phyloP scores from a whole-genome alignment of 2,113 vertebrate genomes.

The Globicephala melas region DNA sequence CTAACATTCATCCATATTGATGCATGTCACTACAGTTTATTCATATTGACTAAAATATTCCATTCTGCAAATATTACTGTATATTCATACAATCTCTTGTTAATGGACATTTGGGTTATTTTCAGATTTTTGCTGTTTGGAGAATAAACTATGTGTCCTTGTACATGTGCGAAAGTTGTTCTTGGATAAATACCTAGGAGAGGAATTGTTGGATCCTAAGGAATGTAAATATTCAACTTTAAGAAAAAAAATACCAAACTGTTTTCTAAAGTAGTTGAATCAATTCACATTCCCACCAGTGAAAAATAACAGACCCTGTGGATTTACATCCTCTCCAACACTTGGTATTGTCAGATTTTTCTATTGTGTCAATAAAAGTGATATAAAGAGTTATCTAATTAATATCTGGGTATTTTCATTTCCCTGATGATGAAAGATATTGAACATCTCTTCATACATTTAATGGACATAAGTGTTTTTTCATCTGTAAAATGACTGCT shows the following conservation, averaged over 20 bases:
- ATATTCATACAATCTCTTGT: neutral
- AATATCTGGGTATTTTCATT: neutral
- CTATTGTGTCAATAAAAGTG: neutral
- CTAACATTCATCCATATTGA: neutral
- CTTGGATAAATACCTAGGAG: neutral
- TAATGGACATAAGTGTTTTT: neutral
- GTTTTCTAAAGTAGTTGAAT: neutral
- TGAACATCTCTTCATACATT: neutral
- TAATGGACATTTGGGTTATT: neutral
- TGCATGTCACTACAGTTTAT: neutral
- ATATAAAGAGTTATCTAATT: neutral
- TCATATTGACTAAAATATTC: neutral
- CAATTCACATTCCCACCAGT: neutral
- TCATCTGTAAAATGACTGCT: neutral
- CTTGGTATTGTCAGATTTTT: neutral
- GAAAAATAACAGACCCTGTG: neutral
- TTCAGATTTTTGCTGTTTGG: constrained; percentile 3
- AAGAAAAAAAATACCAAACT: neutral
- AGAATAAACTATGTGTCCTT: neutral
- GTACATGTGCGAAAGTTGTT: neutral
- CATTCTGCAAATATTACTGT: neutral
- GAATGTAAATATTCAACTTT: neutral
- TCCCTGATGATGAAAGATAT: neutral
- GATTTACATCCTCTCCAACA: neutral
- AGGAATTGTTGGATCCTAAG: neutral